These are phyloP conservation scores for Chelidonichthys spinosus DNA, from an alignment of 2,797 vertebrate genomes.

Conservation along the genomic window DNA sequence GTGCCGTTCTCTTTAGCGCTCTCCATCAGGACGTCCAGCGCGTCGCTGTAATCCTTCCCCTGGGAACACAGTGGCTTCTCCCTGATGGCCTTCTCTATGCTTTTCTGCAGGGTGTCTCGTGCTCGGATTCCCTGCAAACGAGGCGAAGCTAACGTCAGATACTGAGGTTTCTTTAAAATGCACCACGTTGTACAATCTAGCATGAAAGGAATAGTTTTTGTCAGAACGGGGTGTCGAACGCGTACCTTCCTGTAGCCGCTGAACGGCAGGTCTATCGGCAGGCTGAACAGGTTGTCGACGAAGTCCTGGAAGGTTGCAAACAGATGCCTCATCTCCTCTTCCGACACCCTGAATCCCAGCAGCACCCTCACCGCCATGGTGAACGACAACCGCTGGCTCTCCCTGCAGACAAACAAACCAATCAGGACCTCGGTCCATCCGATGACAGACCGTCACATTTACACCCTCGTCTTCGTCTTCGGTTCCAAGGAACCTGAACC, in stretches of 20 bases:
- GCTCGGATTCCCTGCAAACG: constrained; percentile 91
- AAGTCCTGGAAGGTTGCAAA: constrained; percentile 96
- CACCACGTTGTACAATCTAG: not conserved
- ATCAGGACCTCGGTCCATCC: not conserved
- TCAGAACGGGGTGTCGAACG: not conserved
- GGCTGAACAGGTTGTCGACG: constrained; percentile 96
- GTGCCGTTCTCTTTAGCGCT: constrained; percentile 95
- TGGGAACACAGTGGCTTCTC: constrained; percentile 94
- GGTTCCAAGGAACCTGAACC: not conserved
- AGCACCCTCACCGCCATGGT: constrained; percentile 96
- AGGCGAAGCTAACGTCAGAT: not conserved
- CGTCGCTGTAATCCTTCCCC: constrained; percentile 94
- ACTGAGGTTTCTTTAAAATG: not conserved
- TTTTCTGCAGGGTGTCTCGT: constrained; percentile 91
- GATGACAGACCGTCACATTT: not conserved
- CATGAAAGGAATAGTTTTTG: not conserved
- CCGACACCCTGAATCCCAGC: constrained; percentile 93
- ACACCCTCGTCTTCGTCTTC: not conserved
- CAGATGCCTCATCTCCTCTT: constrained; percentile 91
- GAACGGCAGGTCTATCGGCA: constrained; percentile 96
- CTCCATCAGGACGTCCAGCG: constrained; percentile 94
- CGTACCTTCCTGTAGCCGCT: constrained; percentile 95
- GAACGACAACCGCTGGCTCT: constrained; percentile 95
- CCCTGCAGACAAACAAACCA: constrained; percentile 62
- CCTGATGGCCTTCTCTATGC: constrained; percentile 94